These are phyloP conservation scores for Chinchilla lanigera DNA, from an alignment of 2,113 vertebrate species.

Conservation along the genomic window DNA sequence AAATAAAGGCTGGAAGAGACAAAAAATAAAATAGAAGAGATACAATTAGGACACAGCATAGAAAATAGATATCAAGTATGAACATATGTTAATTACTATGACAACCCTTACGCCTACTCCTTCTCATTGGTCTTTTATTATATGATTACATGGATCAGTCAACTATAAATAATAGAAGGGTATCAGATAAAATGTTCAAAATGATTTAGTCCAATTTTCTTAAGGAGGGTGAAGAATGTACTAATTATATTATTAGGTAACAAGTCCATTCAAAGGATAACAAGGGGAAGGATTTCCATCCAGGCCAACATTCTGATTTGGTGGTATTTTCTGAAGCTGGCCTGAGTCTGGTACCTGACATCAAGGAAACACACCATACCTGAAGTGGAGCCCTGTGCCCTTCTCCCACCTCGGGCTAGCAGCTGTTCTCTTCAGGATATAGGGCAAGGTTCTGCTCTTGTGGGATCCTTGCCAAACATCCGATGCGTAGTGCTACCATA, in stretches of 20 bases:
- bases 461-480: too few species aligned
- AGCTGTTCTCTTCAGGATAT: neutral
- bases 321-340: conserved; percentile 47
- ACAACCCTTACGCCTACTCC: neutral
- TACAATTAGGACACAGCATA: neutral
- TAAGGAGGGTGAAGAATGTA: conserved; percentile 73
- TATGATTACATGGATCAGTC: neutral
- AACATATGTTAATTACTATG: neutral
- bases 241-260: conserved; percentile 80
- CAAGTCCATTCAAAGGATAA: conserved; percentile 77
- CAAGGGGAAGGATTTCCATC: conserved; percentile 51
- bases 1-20: conserved; percentile 9
- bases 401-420: neutral
- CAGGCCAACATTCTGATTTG: neutral
- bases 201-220: conserved; percentile 70
- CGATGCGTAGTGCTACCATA: accelerated
- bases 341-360: neutral
- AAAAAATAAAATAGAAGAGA: neutral
- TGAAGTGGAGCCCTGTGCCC: accelerated
- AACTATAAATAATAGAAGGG: conserved; percentile 8
- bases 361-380: neutral
- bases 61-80: neutral
- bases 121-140: neutral
- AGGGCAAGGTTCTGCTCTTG: neutral
- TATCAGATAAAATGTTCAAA: neutral